Percentiles rank a stretch among this genome's conserved stretches.
phyloP scores from a whole-genome alignment of 2,888 invertebrate genomes.

The Tiphia femorata region DNA sequence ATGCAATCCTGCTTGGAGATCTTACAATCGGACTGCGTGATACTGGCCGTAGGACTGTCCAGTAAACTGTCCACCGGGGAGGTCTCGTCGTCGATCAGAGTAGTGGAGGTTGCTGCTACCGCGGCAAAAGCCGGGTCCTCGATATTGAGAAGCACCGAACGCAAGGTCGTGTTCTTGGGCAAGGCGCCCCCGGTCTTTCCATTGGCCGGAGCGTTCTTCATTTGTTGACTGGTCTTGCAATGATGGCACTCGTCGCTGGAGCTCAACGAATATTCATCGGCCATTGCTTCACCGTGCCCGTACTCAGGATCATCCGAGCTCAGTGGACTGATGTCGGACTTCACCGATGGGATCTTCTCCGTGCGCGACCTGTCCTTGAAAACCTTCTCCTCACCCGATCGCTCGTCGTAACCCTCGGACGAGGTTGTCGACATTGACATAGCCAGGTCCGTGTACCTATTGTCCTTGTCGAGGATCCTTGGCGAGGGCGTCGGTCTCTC shows the following conservation, averaged over 20 bases:
- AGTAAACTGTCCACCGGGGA: constrained; percentile 86
- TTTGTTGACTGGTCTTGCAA: constrained; percentile 46
- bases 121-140: constrained; percentile 84
- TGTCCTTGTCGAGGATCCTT: constrained; percentile 65
- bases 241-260: constrained; percentile 70
- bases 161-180: constrained; percentile 59
- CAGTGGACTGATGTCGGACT: constrained; percentile 67
- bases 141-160: constrained; percentile 75
- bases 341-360: constrained; percentile 69
- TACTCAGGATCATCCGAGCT: constrained; percentile 73
- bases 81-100: constrained; percentile 84
- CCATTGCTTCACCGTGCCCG: constrained; percentile 77
- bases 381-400: constrained; percentile 79
- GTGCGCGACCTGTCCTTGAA: constrained; percentile 77
- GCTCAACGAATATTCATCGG: constrained; percentile 69
- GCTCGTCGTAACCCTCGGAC: constrained; percentile 70
- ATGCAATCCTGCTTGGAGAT: constrained; percentile 67
- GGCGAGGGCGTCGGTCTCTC: constrained; percentile 71
- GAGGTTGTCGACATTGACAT: constrained; percentile 67
- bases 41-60: constrained; percentile 75
- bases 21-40: constrained; percentile 66
- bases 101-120: constrained; percentile 77
- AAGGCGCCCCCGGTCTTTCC: constrained; percentile 49
- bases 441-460: constrained; percentile 62
- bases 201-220: constrained; percentile 52